Percentiles rank a stretch among this genome's conserved stretches.
phyloP scores from a whole-genome alignment of 2,113 vertebrate species.

The Xenus cinereus region DNA sequence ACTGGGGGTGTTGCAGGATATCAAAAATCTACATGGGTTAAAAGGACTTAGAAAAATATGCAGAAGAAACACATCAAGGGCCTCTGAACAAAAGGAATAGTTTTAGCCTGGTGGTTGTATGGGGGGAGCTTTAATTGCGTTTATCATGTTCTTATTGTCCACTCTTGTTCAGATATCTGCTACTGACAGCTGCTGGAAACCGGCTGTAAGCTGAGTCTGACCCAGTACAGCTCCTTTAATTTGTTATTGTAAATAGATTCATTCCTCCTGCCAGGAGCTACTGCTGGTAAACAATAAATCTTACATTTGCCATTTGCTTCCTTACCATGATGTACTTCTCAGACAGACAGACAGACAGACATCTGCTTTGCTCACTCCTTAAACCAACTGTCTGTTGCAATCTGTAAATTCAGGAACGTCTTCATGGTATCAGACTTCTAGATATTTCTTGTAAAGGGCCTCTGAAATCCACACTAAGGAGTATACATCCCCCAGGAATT shows the following conservation, averaged over 20 bases:
- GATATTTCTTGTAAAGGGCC: neutral
- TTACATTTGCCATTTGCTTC: neutral
- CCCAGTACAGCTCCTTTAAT: neutral
- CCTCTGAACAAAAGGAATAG: neutral
- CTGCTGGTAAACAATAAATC: constrained; percentile 24
- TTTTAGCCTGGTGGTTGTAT: neutral
- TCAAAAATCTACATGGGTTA: neutral
- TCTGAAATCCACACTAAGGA: neutral
- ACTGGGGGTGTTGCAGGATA: neutral
- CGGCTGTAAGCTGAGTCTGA: neutral
- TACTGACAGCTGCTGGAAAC: constrained; percentile 4
- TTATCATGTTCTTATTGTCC: neutral
- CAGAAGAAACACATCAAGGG: neutral
- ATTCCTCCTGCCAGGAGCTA: constrained; percentile 14
- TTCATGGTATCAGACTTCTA: constrained; percentile 4
- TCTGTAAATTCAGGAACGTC: constrained; percentile 13
- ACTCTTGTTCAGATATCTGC: neutral
- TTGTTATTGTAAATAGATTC: constrained; percentile 38
- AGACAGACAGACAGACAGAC: neutral
- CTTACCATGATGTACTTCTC: neutral
- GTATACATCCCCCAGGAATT: neutral
- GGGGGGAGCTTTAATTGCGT: neutral
- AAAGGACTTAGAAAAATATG: neutral
- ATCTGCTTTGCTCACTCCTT: neutral
- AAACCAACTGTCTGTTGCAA: neutral